Percentiles rank a stretch among this genome's conserved stretches.
Evolutionary conservation across 53 echinoderm and acorn worm species (phyloP).

Genomic region (Patiria pectinifera): DNA sequence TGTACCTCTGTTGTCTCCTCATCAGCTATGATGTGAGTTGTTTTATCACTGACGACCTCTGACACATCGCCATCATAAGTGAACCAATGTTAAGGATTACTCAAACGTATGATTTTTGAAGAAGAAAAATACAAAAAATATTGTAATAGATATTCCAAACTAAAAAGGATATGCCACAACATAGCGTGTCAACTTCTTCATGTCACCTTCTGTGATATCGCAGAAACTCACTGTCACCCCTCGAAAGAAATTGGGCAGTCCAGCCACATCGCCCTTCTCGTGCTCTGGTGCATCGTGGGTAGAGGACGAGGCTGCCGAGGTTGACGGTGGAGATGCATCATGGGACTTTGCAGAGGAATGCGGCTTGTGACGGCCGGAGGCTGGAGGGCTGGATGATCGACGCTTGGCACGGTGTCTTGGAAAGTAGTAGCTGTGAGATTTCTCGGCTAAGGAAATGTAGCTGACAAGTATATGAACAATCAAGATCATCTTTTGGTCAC

Average conservation of each 20-base stretch:
- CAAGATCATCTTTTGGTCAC: no score
- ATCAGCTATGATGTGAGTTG: conserved; percentile 74
- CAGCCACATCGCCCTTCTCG: conserved; percentile 2
- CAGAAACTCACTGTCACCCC: conserved; percentile 78
- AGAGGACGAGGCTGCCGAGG: conserved; percentile 2
- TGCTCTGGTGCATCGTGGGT: conserved; percentile 41
- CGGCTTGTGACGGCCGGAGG: not conserved
- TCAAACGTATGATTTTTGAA: not conserved
- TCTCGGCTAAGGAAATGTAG: conserved; percentile 13
- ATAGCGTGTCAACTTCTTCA: conserved; percentile 79
- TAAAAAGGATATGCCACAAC: conserved; percentile 91
- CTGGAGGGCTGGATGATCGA: not conserved
- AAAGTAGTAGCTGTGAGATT: conserved; percentile 77
- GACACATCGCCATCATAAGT: conserved; percentile 87
- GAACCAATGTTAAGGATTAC: conserved; percentile 39
- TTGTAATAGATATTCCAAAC: not conserved
- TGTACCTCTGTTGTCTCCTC: conserved; percentile 52
- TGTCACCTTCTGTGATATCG: conserved; percentile 51
- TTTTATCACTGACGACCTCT: conserved; percentile 48
- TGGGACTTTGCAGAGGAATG: conserved; percentile 14
- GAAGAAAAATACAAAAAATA: not conserved
- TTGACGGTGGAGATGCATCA: conserved; percentile 40
- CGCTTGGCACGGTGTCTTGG: conserved; percentile 64
- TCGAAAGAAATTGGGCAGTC: conserved; percentile 74
- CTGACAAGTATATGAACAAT: not conserved